Percentiles rank a stretch among this genome's conserved stretches.
phyloP scores from a whole-genome alignment of 2,888 invertebrate species.

The Amaurobius ferox region DNA sequence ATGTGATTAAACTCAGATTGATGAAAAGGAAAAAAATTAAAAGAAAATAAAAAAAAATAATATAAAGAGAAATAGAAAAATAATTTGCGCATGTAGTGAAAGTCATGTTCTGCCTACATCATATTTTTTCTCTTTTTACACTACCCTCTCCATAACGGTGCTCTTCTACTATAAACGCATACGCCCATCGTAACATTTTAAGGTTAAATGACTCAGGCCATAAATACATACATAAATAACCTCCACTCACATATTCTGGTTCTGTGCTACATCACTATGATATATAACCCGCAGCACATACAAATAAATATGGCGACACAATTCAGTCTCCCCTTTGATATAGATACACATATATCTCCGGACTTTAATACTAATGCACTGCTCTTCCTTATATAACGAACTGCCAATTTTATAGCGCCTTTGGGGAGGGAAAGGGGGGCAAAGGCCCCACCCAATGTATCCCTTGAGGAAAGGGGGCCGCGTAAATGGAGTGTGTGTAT shows the following conservation, averaged over 20 bases:
- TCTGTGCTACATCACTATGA: neutral
- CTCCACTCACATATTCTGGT: neutral
- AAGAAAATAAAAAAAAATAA: no score
- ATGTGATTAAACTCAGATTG: no score
- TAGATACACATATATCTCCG: constrained; percentile 27
- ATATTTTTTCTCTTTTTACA: no score
- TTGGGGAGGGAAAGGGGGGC: constrained; percentile 28
- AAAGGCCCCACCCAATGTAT: constrained; percentile 37
- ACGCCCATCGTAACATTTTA: no score
- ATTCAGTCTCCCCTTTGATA: neutral
- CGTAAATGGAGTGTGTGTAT: constrained; percentile 31
- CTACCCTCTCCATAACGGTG: no score
- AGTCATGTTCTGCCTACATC: no score
- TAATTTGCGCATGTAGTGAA: no score
- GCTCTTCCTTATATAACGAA: constrained; percentile 36
- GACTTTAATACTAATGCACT: constrained; percentile 41
- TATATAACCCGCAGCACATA: neutral
- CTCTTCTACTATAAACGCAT: no score
- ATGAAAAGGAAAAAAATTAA: no score
- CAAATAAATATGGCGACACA: constrained; percentile 8
- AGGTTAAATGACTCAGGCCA: neutral
- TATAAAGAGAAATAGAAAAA: no score
- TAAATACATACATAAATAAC: constrained; percentile 2
- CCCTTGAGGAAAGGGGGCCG: constrained; percentile 34
- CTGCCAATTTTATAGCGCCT: constrained; percentile 68